Evolutionary conservation across 2,888 invertebrate species (phyloP).

Genomic region (Cristatella mucedo): DNA sequence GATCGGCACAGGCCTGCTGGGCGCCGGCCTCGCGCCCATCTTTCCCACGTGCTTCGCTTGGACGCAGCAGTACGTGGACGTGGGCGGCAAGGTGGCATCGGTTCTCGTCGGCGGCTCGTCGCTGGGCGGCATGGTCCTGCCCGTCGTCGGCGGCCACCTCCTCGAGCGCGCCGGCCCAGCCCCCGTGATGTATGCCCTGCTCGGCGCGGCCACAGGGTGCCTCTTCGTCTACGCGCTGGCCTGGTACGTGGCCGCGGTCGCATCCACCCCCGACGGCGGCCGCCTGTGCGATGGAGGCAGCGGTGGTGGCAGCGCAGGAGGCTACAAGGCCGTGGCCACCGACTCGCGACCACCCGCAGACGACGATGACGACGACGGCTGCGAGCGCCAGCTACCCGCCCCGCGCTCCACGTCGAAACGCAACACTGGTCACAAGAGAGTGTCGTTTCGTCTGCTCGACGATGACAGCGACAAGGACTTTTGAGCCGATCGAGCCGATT

Average conservation of each 20-base stretch:
- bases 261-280: too few relatives aligned
- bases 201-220: conserved; percentile 21
- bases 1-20: conserved; percentile 35
- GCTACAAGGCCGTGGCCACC: too few relatives aligned
- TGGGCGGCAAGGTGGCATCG: conserved; percentile 39
- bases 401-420: too few relatives aligned
- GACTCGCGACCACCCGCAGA: too few relatives aligned
- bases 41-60: conserved; percentile 40
- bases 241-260: conserved; percentile 30
- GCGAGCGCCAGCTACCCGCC: too few relatives aligned
- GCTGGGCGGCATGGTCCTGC: conserved; percentile 38
- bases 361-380: too few relatives aligned
- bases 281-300: too few relatives aligned
- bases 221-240: conserved; percentile 26
- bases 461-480: too few relatives aligned
- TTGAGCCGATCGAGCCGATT: too few relatives aligned
- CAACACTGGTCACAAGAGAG: too few relatives aligned
- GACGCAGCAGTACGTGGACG: conserved; percentile 37
- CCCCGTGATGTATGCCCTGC: conserved; percentile 33
- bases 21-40: conserved; percentile 39
- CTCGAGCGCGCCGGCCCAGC: conserved; percentile 27
- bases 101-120: conserved; percentile 39
- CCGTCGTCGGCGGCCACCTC: conserved; percentile 33
- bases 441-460: too few relatives aligned
- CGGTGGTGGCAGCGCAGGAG: too few relatives aligned